These are phyloP conservation scores for Parochlus steinenii DNA, from an alignment of 2,888 invertebrate genomes.

Conservation along the genomic window DNA sequence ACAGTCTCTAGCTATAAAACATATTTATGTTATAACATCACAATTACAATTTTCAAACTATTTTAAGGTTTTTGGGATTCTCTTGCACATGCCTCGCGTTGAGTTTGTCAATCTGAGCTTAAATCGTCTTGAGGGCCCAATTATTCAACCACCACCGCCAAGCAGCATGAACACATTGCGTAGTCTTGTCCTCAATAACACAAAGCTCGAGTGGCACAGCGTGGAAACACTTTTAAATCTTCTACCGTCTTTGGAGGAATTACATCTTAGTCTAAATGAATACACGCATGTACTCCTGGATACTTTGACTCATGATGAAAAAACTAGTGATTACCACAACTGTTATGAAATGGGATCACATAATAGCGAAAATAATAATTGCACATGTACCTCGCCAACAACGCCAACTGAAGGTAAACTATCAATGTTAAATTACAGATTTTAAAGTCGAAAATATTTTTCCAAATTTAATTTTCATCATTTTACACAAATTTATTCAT, in stretches of 20 bases:
- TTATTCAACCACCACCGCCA: conserved; percentile 3
- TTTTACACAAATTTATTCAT: background rate
- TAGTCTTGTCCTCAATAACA: conserved; percentile 74
- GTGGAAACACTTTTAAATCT: conserved; percentile 59
- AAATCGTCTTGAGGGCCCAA: conserved; percentile 59
- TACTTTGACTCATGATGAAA: conserved; percentile 22
- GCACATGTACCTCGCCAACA: conserved; percentile 3
- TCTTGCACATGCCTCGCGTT: conserved; percentile 75
- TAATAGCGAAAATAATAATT: background rate
- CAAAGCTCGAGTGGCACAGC: conserved; percentile 70
- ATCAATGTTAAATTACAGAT: too few relatives aligned
- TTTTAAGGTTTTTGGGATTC: conserved; percentile 72
- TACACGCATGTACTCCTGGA: conserved; percentile 60
- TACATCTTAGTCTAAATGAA: conserved; percentile 84
- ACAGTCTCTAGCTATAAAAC: conserved; percentile 13
- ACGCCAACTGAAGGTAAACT: conserved; percentile 9
- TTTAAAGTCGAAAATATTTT: too few relatives aligned
- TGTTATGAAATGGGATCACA: too few relatives aligned
- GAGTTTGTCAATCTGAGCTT: conserved; percentile 86
- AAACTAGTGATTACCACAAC: too few relatives aligned
- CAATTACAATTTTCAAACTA: conserved; percentile 16
- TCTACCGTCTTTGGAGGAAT: conserved; percentile 68
- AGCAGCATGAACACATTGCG: conserved; percentile 39
- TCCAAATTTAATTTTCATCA: conserved; percentile 2
- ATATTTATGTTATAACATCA: conserved; percentile 19